phyloP scores from a whole-genome alignment of 2,113 vertebrate genomes.

The Lutjanus erythropterus region DNA sequence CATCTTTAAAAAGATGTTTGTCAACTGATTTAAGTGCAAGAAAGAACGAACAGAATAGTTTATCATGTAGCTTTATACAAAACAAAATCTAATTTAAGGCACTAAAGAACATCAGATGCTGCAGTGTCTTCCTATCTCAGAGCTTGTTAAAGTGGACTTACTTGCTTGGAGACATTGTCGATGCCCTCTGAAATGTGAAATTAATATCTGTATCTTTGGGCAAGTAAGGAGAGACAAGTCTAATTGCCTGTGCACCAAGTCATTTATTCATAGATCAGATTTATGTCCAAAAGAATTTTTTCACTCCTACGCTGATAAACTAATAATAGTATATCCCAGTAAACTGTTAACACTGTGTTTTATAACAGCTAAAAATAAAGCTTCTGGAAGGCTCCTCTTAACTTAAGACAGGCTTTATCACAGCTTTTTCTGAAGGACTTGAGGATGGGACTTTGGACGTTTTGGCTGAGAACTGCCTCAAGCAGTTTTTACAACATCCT shows the following conservation, averaged over 20 bases:
- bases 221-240: conserved; percentile 55
- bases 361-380: conserved; percentile 5
- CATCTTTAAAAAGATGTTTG: background rate
- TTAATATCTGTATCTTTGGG: conserved; percentile 82
- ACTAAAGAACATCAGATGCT: conserved; percentile 54
- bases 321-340: conserved; percentile 33
- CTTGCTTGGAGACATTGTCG: conserved; percentile 72
- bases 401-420: no score
- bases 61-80: conserved; percentile 16
- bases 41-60: conserved; percentile 10
- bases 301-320: conserved; percentile 47
- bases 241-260: conserved; percentile 61
- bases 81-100: conserved; percentile 55
- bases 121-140: conserved; percentile 33
- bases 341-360: conserved; percentile 25
- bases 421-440: no score
- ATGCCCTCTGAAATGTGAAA: conserved; percentile 82
- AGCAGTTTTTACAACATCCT: no score
- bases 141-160: conserved; percentile 61
- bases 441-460: background rate
- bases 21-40: conserved; percentile 1
- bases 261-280: conserved; percentile 77
- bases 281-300: conserved; percentile 56
- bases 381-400: background rate
- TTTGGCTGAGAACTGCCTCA: no score